Evolutionary conservation across 1,140 invertebrate species (phyloP), one percentile per base, ranked within the genome.

Genomic region (Andrena cerasifolii): DNA sequence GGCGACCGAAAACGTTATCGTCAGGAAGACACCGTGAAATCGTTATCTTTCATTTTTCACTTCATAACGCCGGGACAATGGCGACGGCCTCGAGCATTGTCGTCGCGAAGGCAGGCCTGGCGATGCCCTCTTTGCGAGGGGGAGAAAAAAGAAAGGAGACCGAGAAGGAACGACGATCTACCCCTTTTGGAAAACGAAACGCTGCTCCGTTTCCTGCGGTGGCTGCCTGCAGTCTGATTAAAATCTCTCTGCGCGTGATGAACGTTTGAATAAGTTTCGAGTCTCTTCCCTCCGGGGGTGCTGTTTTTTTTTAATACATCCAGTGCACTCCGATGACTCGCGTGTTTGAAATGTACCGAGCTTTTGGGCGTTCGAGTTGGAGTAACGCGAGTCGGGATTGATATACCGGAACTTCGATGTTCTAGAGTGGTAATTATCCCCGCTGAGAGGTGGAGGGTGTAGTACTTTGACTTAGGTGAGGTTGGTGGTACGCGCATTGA

Each of bases 211-310:
- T 31, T 71, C 36, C 53, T 36, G 26, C 24, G 4, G 36, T 5
- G 36, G 4, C 36, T 40, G 36, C 36, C n/a, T n/a, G n/a, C n/a
- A n/a, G n/a, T 59, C 36, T 88, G 88, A 90, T 90, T 88, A 88
- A 59, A 76, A 86, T 87, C 86, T 84, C 83, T 83, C 80, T 45
- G 66, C 78, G 58, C 76, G 61, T 68, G 58, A 77, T 70, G 80
- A 86, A 56, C 43, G 47, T 70, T 47, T 67, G 78, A 75, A 82
- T 59, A 72, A 51, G 18, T 51, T 51, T 51, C 49, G 3, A 21
- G 21, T 8, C 24, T 49, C 2, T 49, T n/a, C 18, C 10, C n/a
- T n/a, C n/a, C n/a, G n/a, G n/a, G n/a, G n/a, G 36, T 10, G 10
- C 36, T 40, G 4, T 40, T 40, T 40, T 40, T 40, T 40, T 40